Evolutionary conservation across 2,888 invertebrate species (phyloP).

Genomic region (Suillia variegata): DNA sequence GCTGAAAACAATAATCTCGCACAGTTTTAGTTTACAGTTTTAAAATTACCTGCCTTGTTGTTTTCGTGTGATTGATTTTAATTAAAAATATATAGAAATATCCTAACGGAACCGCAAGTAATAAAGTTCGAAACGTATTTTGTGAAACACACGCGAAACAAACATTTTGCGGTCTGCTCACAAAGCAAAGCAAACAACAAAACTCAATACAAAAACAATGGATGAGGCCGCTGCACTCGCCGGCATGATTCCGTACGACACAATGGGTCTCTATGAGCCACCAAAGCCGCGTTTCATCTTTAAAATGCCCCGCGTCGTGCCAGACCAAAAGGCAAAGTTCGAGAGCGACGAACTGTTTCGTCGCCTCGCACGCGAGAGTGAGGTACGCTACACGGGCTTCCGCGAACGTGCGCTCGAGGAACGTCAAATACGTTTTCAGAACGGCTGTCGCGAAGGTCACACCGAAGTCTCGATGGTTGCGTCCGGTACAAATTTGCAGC

Average conservation of each 20-base stretch:
- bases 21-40: too few relatives aligned
- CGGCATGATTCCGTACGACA: constrained; percentile 89
- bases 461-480: constrained; percentile 91
- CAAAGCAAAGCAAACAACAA: too few relatives aligned
- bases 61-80: too few relatives aligned
- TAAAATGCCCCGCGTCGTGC: constrained; percentile 95
- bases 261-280: constrained; percentile 70
- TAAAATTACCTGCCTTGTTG: too few relatives aligned
- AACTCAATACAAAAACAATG: too few relatives aligned
- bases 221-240: constrained; percentile 75
- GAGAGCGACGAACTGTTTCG: constrained; percentile 94
- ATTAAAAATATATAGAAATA: too few relatives aligned
- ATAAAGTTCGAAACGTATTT: too few relatives aligned
- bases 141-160: too few relatives aligned
- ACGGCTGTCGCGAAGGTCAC: constrained; percentile 91
- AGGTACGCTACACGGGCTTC: constrained; percentile 89
- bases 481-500: constrained; percentile 92
- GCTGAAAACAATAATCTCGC: too few relatives aligned
- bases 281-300: constrained; percentile 76
- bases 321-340: constrained; percentile 93
- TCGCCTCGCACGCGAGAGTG: constrained; percentile 88
- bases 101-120: too few relatives aligned
- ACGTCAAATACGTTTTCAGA: constrained; percentile 86
- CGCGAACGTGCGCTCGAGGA: constrained; percentile 89
- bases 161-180: too few relatives aligned